These are phyloP conservation scores for Brachionus koreanus DNA, from an alignment of 1,140 invertebrate species.

Conservation along the genomic window DNA sequence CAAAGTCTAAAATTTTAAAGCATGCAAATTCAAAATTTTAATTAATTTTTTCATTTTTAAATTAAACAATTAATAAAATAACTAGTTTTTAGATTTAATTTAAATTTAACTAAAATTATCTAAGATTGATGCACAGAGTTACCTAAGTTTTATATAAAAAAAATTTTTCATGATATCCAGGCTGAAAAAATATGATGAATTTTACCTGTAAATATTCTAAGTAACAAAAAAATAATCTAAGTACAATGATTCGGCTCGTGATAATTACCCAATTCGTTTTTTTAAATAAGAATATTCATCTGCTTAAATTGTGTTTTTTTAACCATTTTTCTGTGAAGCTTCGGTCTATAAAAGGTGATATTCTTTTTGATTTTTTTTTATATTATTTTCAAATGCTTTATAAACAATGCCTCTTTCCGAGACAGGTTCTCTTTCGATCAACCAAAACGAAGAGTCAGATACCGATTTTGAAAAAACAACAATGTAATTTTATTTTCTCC, in stretches of 20 bases:
- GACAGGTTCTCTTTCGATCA: slow-evolving; percentile 3
- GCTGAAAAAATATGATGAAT: not conserved
- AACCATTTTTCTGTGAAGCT: not conserved
- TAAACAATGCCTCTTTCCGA: not conserved
- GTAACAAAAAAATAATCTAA: not conserved
- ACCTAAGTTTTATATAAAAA: not conserved
- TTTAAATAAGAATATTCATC: not conserved
- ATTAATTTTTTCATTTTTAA: not conserved
- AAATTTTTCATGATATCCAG: not conserved
- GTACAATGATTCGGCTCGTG: not conserved
- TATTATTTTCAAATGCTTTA: not conserved
- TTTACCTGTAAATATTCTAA: not conserved
- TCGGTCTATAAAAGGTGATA: not conserved
- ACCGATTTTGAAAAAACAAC: not conserved
- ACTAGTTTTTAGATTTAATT: no score
- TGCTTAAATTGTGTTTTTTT: not conserved
- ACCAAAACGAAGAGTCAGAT: not conserved
- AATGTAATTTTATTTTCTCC: not conserved
- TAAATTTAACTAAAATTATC: no score
- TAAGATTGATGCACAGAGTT: no score
- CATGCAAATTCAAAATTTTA: not conserved
- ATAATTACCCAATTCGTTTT: not conserved
- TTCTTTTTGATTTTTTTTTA: not conserved
- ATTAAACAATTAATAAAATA: no score
- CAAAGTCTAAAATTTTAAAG: not conserved